Evolutionary conservation across 2,113 vertebrate genomes (phyloP), one percentile per base, ranked within the genome.

Genomic region (Herpetotheres cachinnans): DNA sequence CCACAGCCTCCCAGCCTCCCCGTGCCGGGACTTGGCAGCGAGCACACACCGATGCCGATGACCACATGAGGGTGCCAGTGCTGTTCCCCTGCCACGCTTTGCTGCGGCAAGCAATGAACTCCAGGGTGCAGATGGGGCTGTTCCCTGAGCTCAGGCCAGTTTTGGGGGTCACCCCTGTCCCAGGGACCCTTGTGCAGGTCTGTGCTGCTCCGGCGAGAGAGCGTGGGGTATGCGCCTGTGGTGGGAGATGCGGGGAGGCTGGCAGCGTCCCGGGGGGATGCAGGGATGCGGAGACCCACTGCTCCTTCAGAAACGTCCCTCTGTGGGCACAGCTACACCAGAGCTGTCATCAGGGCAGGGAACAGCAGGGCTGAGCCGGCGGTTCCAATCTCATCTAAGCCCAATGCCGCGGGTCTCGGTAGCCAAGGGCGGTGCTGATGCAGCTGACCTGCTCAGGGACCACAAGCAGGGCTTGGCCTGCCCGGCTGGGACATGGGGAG

Each of bases 51-150:
- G n/a, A 29, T 69, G 27, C 21, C 54, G 4, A 54, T 27, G 13
- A 49, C 97, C 97, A 96, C 97, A 93, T 3, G 96, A 94, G 93
- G 97, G 97, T 91, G 96, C 97, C 96, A 82, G 93, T 70, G 97
- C 86, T 40, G 92, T 95, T 95, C 84, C 54, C 69, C 83, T 54
- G 50, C 91, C 47, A 4, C 40, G 2, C 1, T 47, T 34, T n/a
- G 40, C 89, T 69, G 67, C 86, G 6, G 79, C 1, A 1, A 50
- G 80, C 79, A 7, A 1, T 6, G 3, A 52, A 2, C 56, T 56
- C 38, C 32, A 0, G n/a, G 55, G 56, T 54, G 55, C 7, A 13
- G 32, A 4, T 13, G 38, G 29, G 36, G n/a, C 29, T 79, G 34
- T 56, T 86, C 34, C 24, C 17, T 11, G 36, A 32, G 27, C 47